Evolutionary conservation across 2,888 invertebrate species (phyloP), one percentile per base, ranked within the genome.

Genomic region (Eucera pruinosa): DNA sequence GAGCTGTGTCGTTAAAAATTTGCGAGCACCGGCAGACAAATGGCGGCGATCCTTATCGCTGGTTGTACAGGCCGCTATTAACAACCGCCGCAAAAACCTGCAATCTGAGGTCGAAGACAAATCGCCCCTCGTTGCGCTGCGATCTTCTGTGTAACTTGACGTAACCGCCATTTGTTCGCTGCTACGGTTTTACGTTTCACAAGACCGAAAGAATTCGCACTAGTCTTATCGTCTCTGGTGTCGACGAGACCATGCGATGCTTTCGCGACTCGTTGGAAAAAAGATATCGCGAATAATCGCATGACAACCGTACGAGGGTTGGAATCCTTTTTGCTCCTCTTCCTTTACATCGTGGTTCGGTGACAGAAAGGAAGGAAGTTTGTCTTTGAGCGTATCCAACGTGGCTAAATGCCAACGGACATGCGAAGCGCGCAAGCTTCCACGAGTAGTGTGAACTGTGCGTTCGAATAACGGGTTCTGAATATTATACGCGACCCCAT

Each of bases 71-170:
- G 72, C 80, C 45, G 71, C 87, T 90, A 90, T 90, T 90, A 91
- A 89, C 89, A 87, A 88, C 86, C 82, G 65, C 87, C 87, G 87
- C 86, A 86, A 89, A 88, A 90, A 88, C 85, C 87, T 85, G 87
- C 86, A 88, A 90, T 90, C 89, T 87, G 81, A 85, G 86, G 81
- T 85, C 80, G 83, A 86, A 86, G 89, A 90, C 87, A 90, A 90
- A 90, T 90, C 87, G 88, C 84, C 67, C 70, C 67, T 66, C 81
- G 83, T 80, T 62, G 70, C 50, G 54, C 68, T 54, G 25, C 81
- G 82, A 84, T 84, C 83, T 79, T 84, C 71, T 48, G 15, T 68
- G 71, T 81, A 77, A 77, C 84, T 76, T 47, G 82, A 80, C 80
- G 78, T 82, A 69, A 48, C 79, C 70, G 77, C 78, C 80, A 78